phyloP scores from a whole-genome alignment of 2,888 invertebrate species.

The Ophioninae sp. region DNA sequence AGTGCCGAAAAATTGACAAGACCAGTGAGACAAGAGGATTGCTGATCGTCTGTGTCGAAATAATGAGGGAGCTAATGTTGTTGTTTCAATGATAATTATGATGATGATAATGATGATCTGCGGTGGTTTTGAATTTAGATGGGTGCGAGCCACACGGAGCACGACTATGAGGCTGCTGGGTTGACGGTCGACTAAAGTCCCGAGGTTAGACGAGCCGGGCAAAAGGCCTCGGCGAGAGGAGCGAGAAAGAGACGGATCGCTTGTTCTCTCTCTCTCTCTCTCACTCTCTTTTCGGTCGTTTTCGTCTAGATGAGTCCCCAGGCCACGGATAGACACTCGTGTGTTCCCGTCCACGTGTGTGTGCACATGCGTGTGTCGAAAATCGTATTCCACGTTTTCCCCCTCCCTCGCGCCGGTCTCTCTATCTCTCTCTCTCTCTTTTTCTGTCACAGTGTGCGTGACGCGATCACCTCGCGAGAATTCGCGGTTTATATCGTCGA shows the following conservation, averaged over 20 bases:
- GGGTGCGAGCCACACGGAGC: constrained; percentile 56
- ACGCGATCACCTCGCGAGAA: constrained; percentile 46
- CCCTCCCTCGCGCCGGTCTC: background rate
- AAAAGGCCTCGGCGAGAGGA: constrained; percentile 48
- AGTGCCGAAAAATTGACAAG: constrained; percentile 1
- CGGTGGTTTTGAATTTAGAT: constrained; percentile 37
- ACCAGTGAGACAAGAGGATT: constrained; percentile 1
- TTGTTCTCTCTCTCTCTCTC: constrained; percentile 27
- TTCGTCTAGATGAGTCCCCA: constrained; percentile 52
- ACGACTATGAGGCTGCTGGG: constrained; percentile 61
- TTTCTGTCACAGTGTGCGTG: constrained; percentile 39
- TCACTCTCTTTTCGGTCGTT: constrained; percentile 44
- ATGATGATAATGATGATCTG: constrained; percentile 36
- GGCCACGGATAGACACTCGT: constrained; percentile 44
- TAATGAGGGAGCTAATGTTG: constrained; percentile 27
- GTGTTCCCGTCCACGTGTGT: constrained; percentile 55
- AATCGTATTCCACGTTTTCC: constrained; percentile 35
- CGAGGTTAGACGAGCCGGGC: constrained; percentile 57
- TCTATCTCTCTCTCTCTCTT: background rate
- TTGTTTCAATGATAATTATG: background rate
- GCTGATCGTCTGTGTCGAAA: constrained; percentile 9
- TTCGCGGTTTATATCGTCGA: constrained; percentile 43
- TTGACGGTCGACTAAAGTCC: constrained; percentile 63
- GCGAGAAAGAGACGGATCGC: constrained; percentile 41
- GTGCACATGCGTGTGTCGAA: constrained; percentile 59